Base-by-base conservation (phyloP, 2,113 vertebrate species). In the Orientallactaga bullata region DNA sequence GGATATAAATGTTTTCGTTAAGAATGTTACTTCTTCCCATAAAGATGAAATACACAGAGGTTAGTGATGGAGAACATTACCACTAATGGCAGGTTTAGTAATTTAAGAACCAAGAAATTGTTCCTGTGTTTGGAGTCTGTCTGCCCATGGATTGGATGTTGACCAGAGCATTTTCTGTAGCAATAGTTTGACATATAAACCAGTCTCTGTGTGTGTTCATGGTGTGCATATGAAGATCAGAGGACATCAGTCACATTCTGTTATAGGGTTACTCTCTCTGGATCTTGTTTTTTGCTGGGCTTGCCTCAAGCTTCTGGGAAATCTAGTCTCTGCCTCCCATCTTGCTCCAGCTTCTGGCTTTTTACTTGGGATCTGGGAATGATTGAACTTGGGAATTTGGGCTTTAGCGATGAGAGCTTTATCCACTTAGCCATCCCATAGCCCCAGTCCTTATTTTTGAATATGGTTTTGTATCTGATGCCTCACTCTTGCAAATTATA, bases 21-120 rank as follows among this genome's bases (percentile, higher is more conserved):
- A 89, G 63, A 78, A 5, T 85, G 84, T 87, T 32, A 90, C 78
- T 88, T 95, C 28, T 37, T 92, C 39, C 79, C 20, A 47, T 71
- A 28, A 86, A n/a, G 2, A 60, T 93, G 60, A 88, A 83, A 76
- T n/a, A 63, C 58, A 76, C 39, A 71, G 78, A 93, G 28, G 55
- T 79, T 93, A 74, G 66, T 80, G 74, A 76, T 91, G 73, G 15
- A 88, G 66, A 92, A 83, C 1, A 3, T 83, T 81, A 69, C 24
- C 16, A 16, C 16, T 93, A 2, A 73, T 91, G 71, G 89, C 42
- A 89, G 77, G 35, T 91, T 91, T 69, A 78, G 2, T 76, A 69
- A 94, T 82, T 88, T 1, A 89, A 73, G 82, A 83, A 86, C 32
- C 35, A 82, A 60, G 42, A 91, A 79, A 68, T 78, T 63, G 1